Evolutionary conservation across 2,797 vertebrate genomes (phyloP).

Genomic region (Enteromius afrohamiltoni): DNA sequence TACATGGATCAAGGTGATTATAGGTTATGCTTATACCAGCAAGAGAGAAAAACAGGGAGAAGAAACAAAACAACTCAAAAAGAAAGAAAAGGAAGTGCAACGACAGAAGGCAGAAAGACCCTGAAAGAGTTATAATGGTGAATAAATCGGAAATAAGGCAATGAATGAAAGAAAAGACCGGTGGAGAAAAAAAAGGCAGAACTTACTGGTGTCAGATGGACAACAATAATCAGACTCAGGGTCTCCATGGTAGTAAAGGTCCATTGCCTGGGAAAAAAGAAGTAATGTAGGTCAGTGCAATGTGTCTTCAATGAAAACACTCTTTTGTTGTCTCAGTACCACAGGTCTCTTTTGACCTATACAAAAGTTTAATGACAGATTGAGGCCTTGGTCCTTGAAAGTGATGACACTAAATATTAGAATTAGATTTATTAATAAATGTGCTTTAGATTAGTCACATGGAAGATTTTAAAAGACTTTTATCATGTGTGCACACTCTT

Average conservation of each 20-base stretch:
- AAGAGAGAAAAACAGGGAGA: slow-evolving; percentile 9
- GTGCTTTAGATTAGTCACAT: slow-evolving; percentile 57
- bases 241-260: slow-evolving; percentile 81
- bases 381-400: background rate
- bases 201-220: slow-evolving; percentile 78
- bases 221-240: slow-evolving; percentile 79
- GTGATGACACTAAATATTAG: slow-evolving; percentile 22
- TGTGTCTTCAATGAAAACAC: slow-evolving; percentile 17
- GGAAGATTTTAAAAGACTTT: slow-evolving; percentile 2
- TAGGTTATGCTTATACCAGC: slow-evolving; percentile 37
- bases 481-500: background rate
- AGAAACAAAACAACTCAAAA: slow-evolving; percentile 25
- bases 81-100: background rate
- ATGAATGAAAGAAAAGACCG: slow-evolving; percentile 10
- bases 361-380: background rate
- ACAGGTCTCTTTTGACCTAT: slow-evolving; percentile 5
- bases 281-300: slow-evolving; percentile 44
- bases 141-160: background rate
- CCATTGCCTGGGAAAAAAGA: slow-evolving; percentile 74
- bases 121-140: background rate
- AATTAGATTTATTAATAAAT: slow-evolving; percentile 74
- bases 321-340: slow-evolving; percentile 3
- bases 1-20: slow-evolving; percentile 25
- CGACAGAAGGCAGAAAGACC: background rate
- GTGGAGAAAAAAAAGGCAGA: background rate